Base-by-base conservation (phyloP, 2,113 vertebrate genomes). In the Tursiops truncatus region DNA sequence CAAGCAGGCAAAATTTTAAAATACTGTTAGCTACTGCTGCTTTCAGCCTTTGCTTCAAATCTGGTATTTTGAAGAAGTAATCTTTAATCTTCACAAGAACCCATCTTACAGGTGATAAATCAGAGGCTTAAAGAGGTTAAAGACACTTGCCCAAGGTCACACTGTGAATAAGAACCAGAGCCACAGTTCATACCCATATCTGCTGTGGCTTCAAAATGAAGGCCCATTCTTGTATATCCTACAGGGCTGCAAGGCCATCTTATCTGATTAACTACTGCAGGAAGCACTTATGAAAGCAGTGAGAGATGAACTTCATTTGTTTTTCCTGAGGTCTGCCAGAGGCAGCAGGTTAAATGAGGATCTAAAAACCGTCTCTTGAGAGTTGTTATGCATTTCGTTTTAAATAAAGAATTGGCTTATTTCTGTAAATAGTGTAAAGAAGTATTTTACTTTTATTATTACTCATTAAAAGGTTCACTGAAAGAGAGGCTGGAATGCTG, bases 321-420 rank as follows among this genome's bases (percentile, higher is more conserved):
- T 93, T 80, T 79, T 86, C 20, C 41, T 4, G 5, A 94, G 65
- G 63, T 68, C 79, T 60, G 77, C 96, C 97, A 93, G 96, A 98
- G n/a, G 95, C 80, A 85, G 85, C 85, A 74, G 96, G 91, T 97
- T 96, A 97, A 97, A 94, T 7, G 87, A 98, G 81, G 71, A 28
- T 36, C 88, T 81, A 84, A 89, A 97, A 97, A 65, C 53, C 83
- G 12, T 41, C 71, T 97, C 81, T 58, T 93, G 81, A 92, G 98
- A 95, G 44, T 97, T 96, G 65, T 90, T 97, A 88, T 33, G 36
- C 65, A 77, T 86, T 98, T 97, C 21, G 2, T 98, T 98, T 98
- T 93, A 96, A 98, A 97, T 95, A 97, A 98, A 98, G 60, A 83
- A 91, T 95, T 97, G 85, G 47, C 68, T 98, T 31, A 90, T 79